These are phyloP conservation scores for Hoplodrina blanda DNA, from an alignment of 2,888 invertebrate species.

Conservation along the genomic window DNA sequence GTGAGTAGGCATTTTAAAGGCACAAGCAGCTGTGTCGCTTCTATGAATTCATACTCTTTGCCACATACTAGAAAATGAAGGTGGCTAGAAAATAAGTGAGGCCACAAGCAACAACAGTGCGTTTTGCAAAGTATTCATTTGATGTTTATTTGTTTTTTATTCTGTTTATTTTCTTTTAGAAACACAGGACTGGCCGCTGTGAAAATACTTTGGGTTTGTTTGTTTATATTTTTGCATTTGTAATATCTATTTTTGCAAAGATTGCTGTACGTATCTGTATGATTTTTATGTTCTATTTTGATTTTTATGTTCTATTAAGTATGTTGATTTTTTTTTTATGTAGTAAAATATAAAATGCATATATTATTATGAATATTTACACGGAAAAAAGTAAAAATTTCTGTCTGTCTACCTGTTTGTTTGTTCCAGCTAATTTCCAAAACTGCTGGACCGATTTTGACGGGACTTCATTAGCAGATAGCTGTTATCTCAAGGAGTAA, in stretches of 20 bases:
- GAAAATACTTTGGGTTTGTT: slow-evolving; percentile 12
- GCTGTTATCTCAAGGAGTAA: no score
- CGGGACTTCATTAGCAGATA: no score
- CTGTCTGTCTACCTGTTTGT: no score
- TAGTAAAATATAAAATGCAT: no score
- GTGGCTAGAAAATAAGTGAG: slow-evolving; percentile 26
- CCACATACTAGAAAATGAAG: slow-evolving; percentile 4
- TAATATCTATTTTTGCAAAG: slow-evolving; percentile 1
- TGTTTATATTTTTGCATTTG: slow-evolving; percentile 10
- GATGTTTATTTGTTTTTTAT: slow-evolving; percentile 45
- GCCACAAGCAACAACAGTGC: slow-evolving; percentile 5
- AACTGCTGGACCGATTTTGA: no score
- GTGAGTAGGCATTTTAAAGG: no score
- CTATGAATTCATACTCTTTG: slow-evolving; percentile 13
- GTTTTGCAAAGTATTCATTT: slow-evolving; percentile 39
- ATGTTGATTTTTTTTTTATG: no score
- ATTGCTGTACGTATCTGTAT: background rate
- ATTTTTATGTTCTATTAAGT: no score
- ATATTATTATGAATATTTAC: no score
- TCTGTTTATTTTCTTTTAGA: slow-evolving; percentile 34
- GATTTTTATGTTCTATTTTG: background rate
- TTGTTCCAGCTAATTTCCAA: no score
- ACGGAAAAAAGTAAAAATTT: no score
- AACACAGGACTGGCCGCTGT: slow-evolving; percentile 8
- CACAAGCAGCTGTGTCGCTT: background rate